These are phyloP conservation scores for Chiridota heheva DNA, from an alignment of 35 echinoderm and acorn worm species.

Conservation along the genomic window DNA sequence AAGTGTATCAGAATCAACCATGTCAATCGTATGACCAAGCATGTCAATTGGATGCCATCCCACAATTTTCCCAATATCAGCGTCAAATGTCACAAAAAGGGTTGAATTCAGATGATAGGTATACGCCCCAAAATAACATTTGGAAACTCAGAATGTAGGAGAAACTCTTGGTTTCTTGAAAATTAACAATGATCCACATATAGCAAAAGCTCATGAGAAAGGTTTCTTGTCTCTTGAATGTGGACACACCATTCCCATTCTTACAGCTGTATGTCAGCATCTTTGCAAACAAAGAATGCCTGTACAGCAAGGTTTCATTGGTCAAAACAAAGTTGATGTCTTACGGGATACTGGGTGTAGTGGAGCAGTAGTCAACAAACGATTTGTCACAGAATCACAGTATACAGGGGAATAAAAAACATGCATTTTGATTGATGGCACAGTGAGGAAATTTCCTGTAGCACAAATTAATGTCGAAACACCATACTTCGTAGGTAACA, in stretches of 20 bases:
- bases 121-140: too few relatives aligned
- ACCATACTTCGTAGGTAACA: background rate
- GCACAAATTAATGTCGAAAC: background rate
- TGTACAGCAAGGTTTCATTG: background rate
- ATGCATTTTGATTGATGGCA: constrained; percentile 3
- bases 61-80: too few relatives aligned
- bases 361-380: constrained; percentile 17
- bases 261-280: constrained; percentile 32
- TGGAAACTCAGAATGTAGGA: too few relatives aligned
- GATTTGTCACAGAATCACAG: background rate
- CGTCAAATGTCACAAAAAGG: too few relatives aligned
- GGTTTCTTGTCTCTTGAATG: constrained; percentile 47
- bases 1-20: too few relatives aligned
- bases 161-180: too few relatives aligned
- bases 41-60: too few relatives aligned
- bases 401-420: constrained; percentile 8
- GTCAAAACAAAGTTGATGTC: background rate
- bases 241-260: constrained; percentile 49
- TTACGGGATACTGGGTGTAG: constrained; percentile 22
- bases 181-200: constrained; percentile 45
- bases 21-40: too few relatives aligned
- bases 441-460: background rate
- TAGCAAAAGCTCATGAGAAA: constrained; percentile 2
- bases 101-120: too few relatives aligned
- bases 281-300: constrained; percentile 8